Conservation (phyloP, 2,113 vertebrate species). For the Paracanthobrama guichenoti region DNA sequence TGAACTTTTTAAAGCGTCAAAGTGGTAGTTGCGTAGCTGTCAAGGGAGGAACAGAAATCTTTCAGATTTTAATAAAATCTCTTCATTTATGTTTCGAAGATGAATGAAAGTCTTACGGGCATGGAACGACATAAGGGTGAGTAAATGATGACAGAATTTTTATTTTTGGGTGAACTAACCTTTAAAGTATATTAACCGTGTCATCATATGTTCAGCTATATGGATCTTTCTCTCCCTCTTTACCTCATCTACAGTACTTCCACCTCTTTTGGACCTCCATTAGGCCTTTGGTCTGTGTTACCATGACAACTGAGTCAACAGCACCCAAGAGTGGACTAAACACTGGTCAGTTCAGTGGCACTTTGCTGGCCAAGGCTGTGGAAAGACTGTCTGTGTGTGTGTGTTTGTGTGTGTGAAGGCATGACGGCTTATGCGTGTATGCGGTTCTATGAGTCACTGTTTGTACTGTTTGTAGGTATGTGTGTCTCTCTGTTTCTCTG, state of each 20-base stretch:
- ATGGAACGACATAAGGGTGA: too few species aligned
- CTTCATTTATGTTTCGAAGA: too few species aligned
- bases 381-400: constrained; percentile 48
- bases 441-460: constrained; percentile 54
- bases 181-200: not conserved
- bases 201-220: not conserved
- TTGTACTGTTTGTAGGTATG: constrained; percentile 40
- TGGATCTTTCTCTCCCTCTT: not conserved
- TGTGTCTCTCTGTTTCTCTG: constrained; percentile 32
- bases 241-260: constrained; percentile 1
- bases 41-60: too few species aligned
- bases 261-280: constrained; percentile 3
- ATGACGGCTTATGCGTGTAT: constrained; percentile 23
- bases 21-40: too few species aligned
- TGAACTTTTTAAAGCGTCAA: too few species aligned
- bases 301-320: constrained; percentile 44
- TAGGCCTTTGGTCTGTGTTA: constrained; percentile 40
- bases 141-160: too few species aligned
- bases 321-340: constrained; percentile 45
- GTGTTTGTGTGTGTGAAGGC: constrained; percentile 18
- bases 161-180: too few species aligned
- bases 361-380: constrained; percentile 43
- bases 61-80: too few species aligned
- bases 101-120: too few species aligned
- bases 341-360: constrained; percentile 44